A percentile compares a stretch with the other conserved stretches of the same genome.
Evolutionary conservation across 2,888 invertebrate species (phyloP).

Genomic region (Drosophila parthenogenetica): DNA sequence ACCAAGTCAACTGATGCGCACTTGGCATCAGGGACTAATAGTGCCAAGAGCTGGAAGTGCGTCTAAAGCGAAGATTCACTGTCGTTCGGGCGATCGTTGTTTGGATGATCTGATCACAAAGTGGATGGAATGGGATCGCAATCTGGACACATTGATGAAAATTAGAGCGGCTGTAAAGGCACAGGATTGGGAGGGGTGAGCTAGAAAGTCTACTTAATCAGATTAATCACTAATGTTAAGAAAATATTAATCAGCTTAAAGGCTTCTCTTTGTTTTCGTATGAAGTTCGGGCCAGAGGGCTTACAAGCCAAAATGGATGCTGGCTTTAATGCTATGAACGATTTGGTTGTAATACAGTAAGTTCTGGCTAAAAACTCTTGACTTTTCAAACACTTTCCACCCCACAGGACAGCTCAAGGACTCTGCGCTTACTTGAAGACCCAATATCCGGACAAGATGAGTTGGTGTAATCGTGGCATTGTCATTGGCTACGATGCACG

Average conservation of each 20-base stretch:
- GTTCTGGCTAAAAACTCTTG: background rate
- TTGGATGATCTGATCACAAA: slow-evolving; percentile 89
- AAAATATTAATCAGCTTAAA: background rate
- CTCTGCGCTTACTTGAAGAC: slow-evolving; percentile 91
- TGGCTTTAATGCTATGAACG: slow-evolving; percentile 97
- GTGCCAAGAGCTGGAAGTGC: background rate
- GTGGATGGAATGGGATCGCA: slow-evolving; percentile 92
- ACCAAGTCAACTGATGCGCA: slow-evolving; percentile 1
- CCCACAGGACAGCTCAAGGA: slow-evolving; percentile 91
- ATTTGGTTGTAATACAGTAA: slow-evolving; percentile 90
- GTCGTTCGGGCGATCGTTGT: slow-evolving; percentile 80
- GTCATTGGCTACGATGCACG: slow-evolving; percentile 97
- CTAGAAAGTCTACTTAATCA: too few species aligned
- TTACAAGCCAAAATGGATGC: slow-evolving; percentile 94
- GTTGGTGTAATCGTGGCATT: slow-evolving; percentile 88
- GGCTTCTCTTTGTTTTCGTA: background rate
- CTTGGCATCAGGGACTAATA: background rate
- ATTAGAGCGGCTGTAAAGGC: slow-evolving; percentile 87
- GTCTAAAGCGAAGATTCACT: background rate
- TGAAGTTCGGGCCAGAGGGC: slow-evolving; percentile 10
- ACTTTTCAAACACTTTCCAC: too few species aligned
- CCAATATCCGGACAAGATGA: slow-evolving; percentile 85
- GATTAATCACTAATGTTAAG: too few species aligned
- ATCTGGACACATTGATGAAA: slow-evolving; percentile 88
- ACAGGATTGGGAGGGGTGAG: slow-evolving; percentile 85